Evolutionary conservation across 2,888 invertebrate species (phyloP), one percentile per base, ranked within the genome.

Genomic region (Andrena praecox): DNA sequence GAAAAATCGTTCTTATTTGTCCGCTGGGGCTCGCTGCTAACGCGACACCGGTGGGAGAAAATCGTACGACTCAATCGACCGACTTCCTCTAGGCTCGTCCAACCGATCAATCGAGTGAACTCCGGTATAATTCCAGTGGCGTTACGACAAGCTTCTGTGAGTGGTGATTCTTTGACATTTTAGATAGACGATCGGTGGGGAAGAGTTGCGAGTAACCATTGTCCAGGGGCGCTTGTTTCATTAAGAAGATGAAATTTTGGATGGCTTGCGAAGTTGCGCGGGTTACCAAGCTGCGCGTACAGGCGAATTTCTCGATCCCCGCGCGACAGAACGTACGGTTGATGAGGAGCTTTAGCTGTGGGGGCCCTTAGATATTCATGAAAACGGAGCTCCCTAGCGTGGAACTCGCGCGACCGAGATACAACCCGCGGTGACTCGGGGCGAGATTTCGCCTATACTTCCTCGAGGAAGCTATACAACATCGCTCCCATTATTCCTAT

Each of bases 1-100:
- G 52, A 82, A 77, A 72, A 82, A 73, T 79, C 52, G 56, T 75
- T 72, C 64, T 20, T 63, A 29, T 77, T 79, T 79, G 71, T 77
- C 59, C 59, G 27, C 31, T 10, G 16, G 27, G 27, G 33, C 33
- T 27, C 5, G 1, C n/a, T 4, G 27, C 42, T 27, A 66, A 62
- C 69, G n/a, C 42, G 42, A 5, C 42, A 5, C 42, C 42, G 12
- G 42, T 42, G 42, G 42, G 42, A 16, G 42, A 42, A 16, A 42
- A 42, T 42, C 42, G 4, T 16, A 42, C 42, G 42, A 42, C 42
- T 1, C 42, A 42, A 42, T 42, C 42, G 42, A 42, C 16, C 20
- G 54, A 54, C n/a, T 24, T 24, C 20, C 8, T 54, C 54, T 8
- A 7, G 20, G 54, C n/a, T 20, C 54, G 8, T 20, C 20, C 20